Conservation (phyloP, 2,888 invertebrate genomes). For the Argyresthia goedartella region DNA sequence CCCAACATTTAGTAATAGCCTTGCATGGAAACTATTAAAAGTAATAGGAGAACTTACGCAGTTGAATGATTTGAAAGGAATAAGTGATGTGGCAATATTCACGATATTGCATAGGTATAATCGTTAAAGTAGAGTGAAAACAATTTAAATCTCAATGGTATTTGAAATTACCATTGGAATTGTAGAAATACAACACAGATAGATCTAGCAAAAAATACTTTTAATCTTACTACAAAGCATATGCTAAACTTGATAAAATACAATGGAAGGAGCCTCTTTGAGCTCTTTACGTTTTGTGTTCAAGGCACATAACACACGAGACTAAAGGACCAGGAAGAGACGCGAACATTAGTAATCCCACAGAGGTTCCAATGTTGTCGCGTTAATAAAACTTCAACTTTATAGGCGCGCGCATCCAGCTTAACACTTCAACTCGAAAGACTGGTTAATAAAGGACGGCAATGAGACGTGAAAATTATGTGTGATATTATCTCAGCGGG, state of each 20-base stretch:
- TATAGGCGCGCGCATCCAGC: slow-evolving; percentile 38
- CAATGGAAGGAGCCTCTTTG: too few relatives aligned
- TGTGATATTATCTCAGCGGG: slow-evolving; percentile 40
- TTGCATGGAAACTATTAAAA: background rate
- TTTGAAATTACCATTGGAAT: too few relatives aligned
- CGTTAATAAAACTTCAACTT: slow-evolving; percentile 33
- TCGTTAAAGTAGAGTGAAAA: too few relatives aligned
- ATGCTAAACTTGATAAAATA: too few relatives aligned
- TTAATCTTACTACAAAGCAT: too few relatives aligned
- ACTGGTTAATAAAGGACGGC: slow-evolving; percentile 43
- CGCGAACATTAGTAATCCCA: background rate
- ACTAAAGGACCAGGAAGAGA: background rate
- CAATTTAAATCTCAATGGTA: too few relatives aligned
- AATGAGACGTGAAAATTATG: slow-evolving; percentile 55
- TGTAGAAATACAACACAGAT: too few relatives aligned
- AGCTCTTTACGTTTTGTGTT: background rate
- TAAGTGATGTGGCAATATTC: too few relatives aligned
- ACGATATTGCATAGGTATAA: too few relatives aligned
- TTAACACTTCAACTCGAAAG: slow-evolving; percentile 43
- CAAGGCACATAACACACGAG: background rate
- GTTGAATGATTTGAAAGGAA: background rate
- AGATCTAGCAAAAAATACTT: too few relatives aligned
- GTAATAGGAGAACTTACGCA: background rate
- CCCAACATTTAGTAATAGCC: background rate
- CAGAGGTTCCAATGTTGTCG: slow-evolving; percentile 18